Evolutionary conservation across 1,140 invertebrate species (phyloP).

Genomic region (Drosophila guanche): DNA sequence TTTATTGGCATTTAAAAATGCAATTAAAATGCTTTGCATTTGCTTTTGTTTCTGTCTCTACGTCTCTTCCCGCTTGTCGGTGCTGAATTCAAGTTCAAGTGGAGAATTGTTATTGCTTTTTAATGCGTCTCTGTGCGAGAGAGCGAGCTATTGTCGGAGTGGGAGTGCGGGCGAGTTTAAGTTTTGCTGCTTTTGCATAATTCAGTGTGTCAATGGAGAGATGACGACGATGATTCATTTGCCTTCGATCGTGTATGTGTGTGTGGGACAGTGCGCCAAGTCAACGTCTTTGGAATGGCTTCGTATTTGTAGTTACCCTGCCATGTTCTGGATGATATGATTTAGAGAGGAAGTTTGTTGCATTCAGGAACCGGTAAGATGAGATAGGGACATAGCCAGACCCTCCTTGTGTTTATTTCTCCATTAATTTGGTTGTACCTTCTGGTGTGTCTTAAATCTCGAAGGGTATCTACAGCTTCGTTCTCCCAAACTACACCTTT

Average conservation of each 20-base stretch:
- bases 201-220: slow-evolving; percentile 66
- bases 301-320: too few species aligned
- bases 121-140: slow-evolving; percentile 24
- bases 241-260: slow-evolving; percentile 13
- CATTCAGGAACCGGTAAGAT: too few species aligned
- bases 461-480: too few species aligned
- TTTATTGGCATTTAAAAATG: slow-evolving; percentile 68
- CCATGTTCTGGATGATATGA: too few species aligned
- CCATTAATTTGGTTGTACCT: too few species aligned
- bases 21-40: slow-evolving; percentile 63
- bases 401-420: too few species aligned
- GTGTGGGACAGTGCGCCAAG: neutral
- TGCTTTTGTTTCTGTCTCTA: slow-evolving; percentile 25
- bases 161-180: slow-evolving; percentile 8
- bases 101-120: slow-evolving; percentile 52
- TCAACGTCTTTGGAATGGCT: slow-evolving; percentile 25
- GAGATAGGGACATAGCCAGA: too few species aligned
- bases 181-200: slow-evolving; percentile 49
- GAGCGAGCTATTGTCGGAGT: slow-evolving; percentile 1
- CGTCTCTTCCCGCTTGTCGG: neutral
- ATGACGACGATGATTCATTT: slow-evolving; percentile 39
- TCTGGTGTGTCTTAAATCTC: too few species aligned
- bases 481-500: neutral
- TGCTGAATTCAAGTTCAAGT: slow-evolving; percentile 70
- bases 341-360: too few species aligned